Base-by-base conservation (phyloP, 2,113 vertebrate genomes). In the Hippocampus guttulatus region DNA sequence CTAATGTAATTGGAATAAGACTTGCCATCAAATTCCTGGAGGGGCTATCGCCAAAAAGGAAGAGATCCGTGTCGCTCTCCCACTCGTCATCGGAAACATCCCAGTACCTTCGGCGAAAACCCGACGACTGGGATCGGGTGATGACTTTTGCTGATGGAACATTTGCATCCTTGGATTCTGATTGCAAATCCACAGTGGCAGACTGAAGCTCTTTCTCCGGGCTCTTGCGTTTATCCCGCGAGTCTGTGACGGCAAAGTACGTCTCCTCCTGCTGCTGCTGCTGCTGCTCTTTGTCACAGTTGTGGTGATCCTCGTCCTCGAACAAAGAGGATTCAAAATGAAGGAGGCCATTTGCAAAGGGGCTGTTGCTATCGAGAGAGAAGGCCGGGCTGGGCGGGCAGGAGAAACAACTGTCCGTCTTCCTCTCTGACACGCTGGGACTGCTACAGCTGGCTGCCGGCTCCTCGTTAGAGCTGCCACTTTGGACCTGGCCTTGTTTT, bases 321-420 rank as follows among this genome's bases (percentile, higher is more conserved):
- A 93, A 92, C 79, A 92, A 74, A 71, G 91, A 90, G 3, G 92
- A 93, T 25, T 92, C 91, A 60, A 93, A 93, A 75, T 92, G 92
- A 49, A 93, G 88, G 67, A 90, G 85, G 63, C 91, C 90, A 3
- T 93, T 92, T 0, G 91, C 89, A 18, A 91, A 88, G 0, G 92
- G 85, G 71, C 91, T 92, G 88, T 84, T 90, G 66, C 88, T 91
- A 9, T 92, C 91, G 0, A 92, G 87, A 61, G 90, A 92, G 70
- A 92, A 92, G n/a, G 91, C 91, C 0, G 91, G 92, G 68, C 91
- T 92, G 0, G 91, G 89, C 1, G 91, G 90, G 65, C 76, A 79
- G 0, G 92, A 90, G 68, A 86, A 88, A 75, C 84, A 77, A 51
- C 61, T 60, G 0, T 81, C 82, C 1, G 75, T 3, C 74, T 82